phyloP scores from a whole-genome alignment of 2,113 vertebrate species.

The Larimichthys polyactis region DNA sequence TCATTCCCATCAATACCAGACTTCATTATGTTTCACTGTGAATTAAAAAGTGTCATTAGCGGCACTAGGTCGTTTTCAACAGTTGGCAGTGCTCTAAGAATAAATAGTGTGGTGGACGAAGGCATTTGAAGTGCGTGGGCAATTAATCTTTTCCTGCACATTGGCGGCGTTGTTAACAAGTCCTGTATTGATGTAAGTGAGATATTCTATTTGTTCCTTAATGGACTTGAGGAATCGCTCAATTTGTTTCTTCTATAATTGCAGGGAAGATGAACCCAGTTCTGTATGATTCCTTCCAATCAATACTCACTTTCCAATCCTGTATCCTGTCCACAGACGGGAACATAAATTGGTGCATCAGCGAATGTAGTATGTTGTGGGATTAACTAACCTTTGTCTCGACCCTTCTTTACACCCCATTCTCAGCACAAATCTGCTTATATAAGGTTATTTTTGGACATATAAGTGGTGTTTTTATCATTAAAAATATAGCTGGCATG shows the following conservation, averaged over 20 bases:
- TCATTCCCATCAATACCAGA: not conserved
- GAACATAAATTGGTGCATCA: conserved; percentile 22
- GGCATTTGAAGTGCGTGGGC: conserved; percentile 1
- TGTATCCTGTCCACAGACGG: conserved; percentile 6
- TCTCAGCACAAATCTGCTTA: not conserved
- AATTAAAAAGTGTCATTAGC: conserved; percentile 18
- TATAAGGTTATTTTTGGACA: not conserved
- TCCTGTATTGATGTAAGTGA: conserved; percentile 47
- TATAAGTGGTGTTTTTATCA: no score
- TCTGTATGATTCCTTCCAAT: conserved; percentile 53
- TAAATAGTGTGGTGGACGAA: not conserved
- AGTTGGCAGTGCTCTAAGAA: conserved; percentile 15
- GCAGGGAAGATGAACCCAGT: conserved; percentile 56
- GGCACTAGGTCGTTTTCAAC: not conserved
- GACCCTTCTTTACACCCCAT: not conserved
- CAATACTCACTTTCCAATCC: conserved; percentile 54
- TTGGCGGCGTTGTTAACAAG: conserved; percentile 48
- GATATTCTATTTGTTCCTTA: conserved; percentile 61
- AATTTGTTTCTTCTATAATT: conserved; percentile 69
- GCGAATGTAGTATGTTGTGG: conserved; percentile 2
- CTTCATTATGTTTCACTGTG: not conserved
- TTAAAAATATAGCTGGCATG: not conserved
- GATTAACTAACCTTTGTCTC: conserved; percentile 16
- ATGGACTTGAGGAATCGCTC: conserved; percentile 62
- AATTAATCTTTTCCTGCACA: conserved; percentile 29